These are phyloP conservation scores for Patiria pectinifera DNA, from an alignment of 53 echinoderm and acorn worm species.

Conservation along the genomic window DNA sequence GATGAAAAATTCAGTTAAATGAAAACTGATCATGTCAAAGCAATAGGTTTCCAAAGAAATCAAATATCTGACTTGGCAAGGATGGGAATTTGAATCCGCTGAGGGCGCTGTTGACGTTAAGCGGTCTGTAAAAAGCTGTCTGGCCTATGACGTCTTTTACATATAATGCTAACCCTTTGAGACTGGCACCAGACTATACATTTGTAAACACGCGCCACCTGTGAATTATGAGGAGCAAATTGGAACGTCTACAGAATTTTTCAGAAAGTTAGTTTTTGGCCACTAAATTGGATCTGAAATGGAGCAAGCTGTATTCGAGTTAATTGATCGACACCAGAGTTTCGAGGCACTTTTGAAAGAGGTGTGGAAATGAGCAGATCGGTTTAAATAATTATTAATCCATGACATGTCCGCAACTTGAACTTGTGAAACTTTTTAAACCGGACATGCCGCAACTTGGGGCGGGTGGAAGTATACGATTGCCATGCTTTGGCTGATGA, in stretches of 20 bases:
- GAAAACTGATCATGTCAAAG: no score
- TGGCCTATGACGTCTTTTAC: background rate
- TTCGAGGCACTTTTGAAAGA: slow-evolving; percentile 59
- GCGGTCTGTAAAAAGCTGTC: background rate
- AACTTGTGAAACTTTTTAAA: no score
- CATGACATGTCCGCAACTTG: no score
- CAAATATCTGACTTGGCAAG: no score
- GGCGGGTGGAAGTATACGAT: no score
- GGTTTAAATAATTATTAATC: background rate
- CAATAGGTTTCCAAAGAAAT: no score
- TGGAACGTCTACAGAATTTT: background rate
- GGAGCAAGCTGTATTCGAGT: slow-evolving; percentile 52
- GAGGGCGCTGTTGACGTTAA: slow-evolving; percentile 15
- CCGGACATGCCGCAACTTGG: no score
- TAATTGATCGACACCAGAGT: slow-evolving; percentile 60
- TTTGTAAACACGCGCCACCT: background rate
- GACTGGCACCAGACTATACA: background rate
- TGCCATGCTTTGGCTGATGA: no score
- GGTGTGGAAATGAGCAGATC: slow-evolving; percentile 15
- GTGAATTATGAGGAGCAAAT: background rate
- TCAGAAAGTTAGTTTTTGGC: background rate
- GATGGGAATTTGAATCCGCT: background rate
- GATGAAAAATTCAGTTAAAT: no score
- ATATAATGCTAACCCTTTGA: no score
- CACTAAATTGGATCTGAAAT: background rate